Evolutionary conservation across 2,888 invertebrate genomes (phyloP), one percentile per base, ranked within the genome.

Genomic region (Acleris cristana): DNA sequence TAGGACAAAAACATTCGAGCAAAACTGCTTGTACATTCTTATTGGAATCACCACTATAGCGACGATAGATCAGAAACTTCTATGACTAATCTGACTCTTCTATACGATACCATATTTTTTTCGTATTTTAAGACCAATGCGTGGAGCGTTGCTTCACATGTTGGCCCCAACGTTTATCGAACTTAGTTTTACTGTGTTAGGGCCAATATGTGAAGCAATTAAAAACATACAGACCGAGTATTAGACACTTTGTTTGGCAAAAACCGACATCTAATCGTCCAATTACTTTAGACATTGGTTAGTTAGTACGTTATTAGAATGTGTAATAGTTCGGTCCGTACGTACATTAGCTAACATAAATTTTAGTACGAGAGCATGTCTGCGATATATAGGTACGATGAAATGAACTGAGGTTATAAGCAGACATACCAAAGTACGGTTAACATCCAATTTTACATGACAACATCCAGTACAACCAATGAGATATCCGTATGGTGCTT

Each of bases 391-490:
- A n/a, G n/a, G n/a, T n/a, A 60, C 30, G 1, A 23, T 16, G 19
- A 48, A 26, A 57, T 21, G 16, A 49, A 45, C 40, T 18, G 23
- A 16, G 48, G n/a, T 48, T 26, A 55, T 55, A 64, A 74, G 70
- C 76, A 77, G 77, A 78, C 77, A 77, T 75, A 75, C 77, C 66
- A 63, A 78, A 75, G 75, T 75, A 62, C 44, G 48, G 44, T 19
- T 18, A 49, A 72, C 72, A 72, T 69, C 55, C 64, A 72, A 69
- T 70, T 61, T 52, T 67, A 72, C 72, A 70, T 49, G 64, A 70
- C 72, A 71, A 72, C 72, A 72, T 65, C 57, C 63, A 71, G 60
- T 69, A 68, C 69, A 68, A 61, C 69, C 70, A 72, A 67, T 63
- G 69, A 63, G 49, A 70, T 66, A 34, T 70, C 54, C 60, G 53